Percentiles rank a stretch among this genome's conserved stretches.
phyloP scores from a whole-genome alignment of 2,888 invertebrate genomes.

The Operophtera brumata region DNA sequence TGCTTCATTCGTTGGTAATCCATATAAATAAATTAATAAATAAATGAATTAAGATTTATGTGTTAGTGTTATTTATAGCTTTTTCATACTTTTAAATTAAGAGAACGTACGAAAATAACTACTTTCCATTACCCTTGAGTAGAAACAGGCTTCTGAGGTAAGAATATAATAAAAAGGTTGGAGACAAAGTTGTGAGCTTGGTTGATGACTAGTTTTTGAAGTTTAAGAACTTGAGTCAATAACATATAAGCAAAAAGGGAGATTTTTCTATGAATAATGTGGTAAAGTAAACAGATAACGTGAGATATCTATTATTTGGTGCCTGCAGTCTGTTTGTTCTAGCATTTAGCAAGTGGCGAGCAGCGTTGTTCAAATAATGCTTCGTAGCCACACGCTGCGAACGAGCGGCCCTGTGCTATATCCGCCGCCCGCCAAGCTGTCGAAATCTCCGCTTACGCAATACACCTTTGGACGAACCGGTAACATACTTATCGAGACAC shows the following conservation, averaged over 20 bases:
- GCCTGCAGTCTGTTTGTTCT: constrained; percentile 57
- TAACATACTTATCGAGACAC: constrained; percentile 55
- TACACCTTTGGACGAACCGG: constrained; percentile 63
- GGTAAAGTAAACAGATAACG: constrained; percentile 54
- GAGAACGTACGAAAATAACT: no score
- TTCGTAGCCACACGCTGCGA: constrained; percentile 68
- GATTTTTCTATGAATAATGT: constrained; percentile 26
- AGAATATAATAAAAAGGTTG: no score
- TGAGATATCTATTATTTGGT: constrained; percentile 49
- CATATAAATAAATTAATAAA: no score
- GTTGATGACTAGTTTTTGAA: constrained; percentile 17
- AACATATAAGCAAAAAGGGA: background rate
- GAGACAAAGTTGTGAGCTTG: no score
- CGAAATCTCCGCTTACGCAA: constrained; percentile 72
- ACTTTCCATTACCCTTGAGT: no score
- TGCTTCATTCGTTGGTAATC: no score
- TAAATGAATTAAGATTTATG: no score
- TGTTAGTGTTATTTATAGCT: no score
- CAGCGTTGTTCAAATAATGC: constrained; percentile 61
- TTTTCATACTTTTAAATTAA: no score
- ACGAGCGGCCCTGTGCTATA: constrained; percentile 77
- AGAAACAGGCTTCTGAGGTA: no score
- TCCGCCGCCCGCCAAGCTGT: constrained; percentile 60
- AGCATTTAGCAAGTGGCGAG: constrained; percentile 63
- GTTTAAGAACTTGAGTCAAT: background rate